Base-by-base conservation (phyloP, 2,888 invertebrate species). In the Drosophila parthenogenetica region DNA sequence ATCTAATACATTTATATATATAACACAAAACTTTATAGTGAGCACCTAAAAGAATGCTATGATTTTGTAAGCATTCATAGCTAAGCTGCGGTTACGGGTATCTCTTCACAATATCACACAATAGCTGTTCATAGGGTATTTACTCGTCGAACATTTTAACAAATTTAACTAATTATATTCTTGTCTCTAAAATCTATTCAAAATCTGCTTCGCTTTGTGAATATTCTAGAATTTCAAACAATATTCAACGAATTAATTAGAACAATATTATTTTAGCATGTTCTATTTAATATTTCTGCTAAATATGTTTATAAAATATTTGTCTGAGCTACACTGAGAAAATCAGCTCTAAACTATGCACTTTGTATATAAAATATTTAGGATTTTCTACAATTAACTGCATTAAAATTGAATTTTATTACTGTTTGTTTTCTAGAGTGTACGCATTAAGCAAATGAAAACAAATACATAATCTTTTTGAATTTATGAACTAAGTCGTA, bases 401-500 rank as follows among this genome's bases (percentile, higher is more conserved):
- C 0, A 25, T 17, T 11, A 35, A 16, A 25, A 29, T 32, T 10
- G 29, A 32, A 29, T 48, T 19, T 11, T 14, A 4, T 14, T 17
- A n/a, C 22, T n/a, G 17, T 42, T 19, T 43, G 19, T 19, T 54
- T 32, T 43, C 14, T 10, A 16, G 22, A 55, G 54, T 32, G 43
- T 35, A 43, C 0, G 39, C 37, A 64, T 64, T 40, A 45, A 14
- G n/a, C 22, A 64, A 64, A 64, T 45, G 37, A 29, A 58, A 53
- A 50, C 35, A 50, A 61, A 61, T 68, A 73, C 58, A 54, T 68
- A 37, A 69, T 49, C 3, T 11, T 25, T 14, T 10, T 61, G 49
- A 61, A 66, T 62, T 75, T 75, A 59, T 59, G 22, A 59, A 62
- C 61, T n/a, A 60, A 55, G 37, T 54, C 4, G 11, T n/a, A 48